Evolutionary conservation across 2,113 vertebrate species (phyloP).

Genomic region (Anguilla japonica): DNA sequence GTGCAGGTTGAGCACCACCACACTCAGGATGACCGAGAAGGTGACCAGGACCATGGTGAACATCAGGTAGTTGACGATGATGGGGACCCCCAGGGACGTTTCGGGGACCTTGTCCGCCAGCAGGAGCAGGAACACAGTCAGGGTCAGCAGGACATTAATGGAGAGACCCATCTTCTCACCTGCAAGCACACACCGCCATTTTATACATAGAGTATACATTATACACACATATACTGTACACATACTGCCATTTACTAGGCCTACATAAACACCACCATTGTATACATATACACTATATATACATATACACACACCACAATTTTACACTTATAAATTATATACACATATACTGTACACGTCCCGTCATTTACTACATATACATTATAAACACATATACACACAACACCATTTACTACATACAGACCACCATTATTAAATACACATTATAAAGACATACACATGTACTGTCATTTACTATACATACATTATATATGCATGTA

Average conservation of each 20-base stretch:
- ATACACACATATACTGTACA: too few relatives aligned
- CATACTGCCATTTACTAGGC: too few relatives aligned
- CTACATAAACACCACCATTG: too few relatives aligned
- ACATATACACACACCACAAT: too few relatives aligned
- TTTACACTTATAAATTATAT: too few relatives aligned
- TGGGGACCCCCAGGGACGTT: conserved; percentile 84
- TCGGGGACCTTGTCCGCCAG: conserved; percentile 87
- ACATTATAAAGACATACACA: background rate
- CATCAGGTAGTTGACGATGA: conserved; percentile 91
- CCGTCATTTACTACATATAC: background rate
- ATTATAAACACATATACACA: background rate
- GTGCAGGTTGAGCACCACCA: conserved; percentile 88
- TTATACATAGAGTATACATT: background rate
- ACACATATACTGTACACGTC: background rate
- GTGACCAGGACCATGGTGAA: conserved; percentile 90
- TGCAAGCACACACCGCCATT: conserved; percentile 40
- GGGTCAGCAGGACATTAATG: conserved; percentile 86
- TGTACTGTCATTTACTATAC: background rate
- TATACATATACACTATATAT: too few relatives aligned
- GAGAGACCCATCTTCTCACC: conserved; percentile 92
- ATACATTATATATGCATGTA: background rate
- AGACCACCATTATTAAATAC: too few relatives aligned
- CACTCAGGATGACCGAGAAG: conserved; percentile 86
- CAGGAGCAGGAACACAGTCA: conserved; percentile 88
- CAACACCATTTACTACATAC: background rate